Conservation (phyloP, 2,888 invertebrate genomes). For the Microchrysa polita region DNA sequence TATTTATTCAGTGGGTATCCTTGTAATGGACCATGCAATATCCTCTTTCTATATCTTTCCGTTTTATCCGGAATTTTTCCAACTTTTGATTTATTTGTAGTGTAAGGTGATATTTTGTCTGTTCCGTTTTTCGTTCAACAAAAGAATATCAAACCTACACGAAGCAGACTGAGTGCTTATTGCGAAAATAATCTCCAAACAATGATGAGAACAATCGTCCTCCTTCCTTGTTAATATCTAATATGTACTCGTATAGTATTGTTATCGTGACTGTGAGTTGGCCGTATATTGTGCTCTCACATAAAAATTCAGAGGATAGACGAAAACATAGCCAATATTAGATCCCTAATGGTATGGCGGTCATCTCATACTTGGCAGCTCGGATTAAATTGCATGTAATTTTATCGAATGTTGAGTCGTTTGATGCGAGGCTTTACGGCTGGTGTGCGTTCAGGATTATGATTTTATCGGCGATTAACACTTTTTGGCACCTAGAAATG, state of each 20-base stretch:
- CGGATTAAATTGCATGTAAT: constrained; percentile 30
- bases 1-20: constrained; percentile 15
- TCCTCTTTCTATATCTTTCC: neutral
- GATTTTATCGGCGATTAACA: constrained; percentile 26
- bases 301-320: constrained; percentile 28
- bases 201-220: neutral
- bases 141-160: constrained; percentile 10
- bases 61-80: neutral
- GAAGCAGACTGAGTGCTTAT: neutral
- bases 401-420: constrained; percentile 12
- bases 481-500: constrained; percentile 9
- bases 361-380: constrained; percentile 11
- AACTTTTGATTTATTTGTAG: constrained; percentile 41
- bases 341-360: constrained; percentile 15
- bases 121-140: constrained; percentile 27
- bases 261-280: neutral
- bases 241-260: too few species aligned
- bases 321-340: constrained; percentile 17
- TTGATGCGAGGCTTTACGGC: constrained; percentile 4
- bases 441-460: constrained; percentile 38
- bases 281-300: too few species aligned
- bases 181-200: constrained; percentile 24
- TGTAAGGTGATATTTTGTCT: constrained; percentile 40
- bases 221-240: neutral
- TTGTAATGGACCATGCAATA: neutral